phyloP scores from a whole-genome alignment of 2,797 vertebrate genomes.

The Cyprinodon diabolis region DNA sequence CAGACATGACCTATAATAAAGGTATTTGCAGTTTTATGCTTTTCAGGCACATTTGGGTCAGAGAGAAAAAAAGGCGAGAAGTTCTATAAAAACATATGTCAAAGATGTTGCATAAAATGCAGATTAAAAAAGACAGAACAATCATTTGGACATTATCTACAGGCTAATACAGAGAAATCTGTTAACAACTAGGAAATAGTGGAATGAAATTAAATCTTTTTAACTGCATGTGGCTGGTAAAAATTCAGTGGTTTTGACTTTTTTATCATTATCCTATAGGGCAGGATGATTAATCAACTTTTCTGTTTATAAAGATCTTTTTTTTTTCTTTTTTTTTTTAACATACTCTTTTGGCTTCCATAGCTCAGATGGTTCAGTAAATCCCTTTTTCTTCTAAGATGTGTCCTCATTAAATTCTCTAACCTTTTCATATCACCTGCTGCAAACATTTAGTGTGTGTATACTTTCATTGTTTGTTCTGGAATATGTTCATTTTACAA shows the following conservation, averaged over 20 bases:
- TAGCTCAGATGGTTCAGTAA: too few relatives aligned
- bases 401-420: too few relatives aligned
- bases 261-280: background rate
- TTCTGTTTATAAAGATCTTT: too few relatives aligned
- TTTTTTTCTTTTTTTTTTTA: too few relatives aligned
- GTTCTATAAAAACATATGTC: background rate
- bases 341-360: too few relatives aligned
- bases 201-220: background rate
- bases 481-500: too few relatives aligned
- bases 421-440: too few relatives aligned
- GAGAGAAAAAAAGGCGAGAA: background rate
- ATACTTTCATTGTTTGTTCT: too few relatives aligned
- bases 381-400: too few relatives aligned
- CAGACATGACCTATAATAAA: background rate
- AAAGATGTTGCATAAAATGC: background rate
- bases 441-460: too few relatives aligned
- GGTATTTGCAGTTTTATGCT: constrained; percentile 6
- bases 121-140: background rate
- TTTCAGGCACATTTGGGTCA: background rate
- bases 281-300: too few relatives aligned
- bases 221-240: background rate
- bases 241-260: background rate
- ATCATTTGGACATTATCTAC: background rate
- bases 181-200: background rate
- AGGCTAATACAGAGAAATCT: background rate